Evolutionary conservation across 2,113 vertebrate species (phyloP), one percentile per base, ranked within the genome.

Genomic region (Dasyornis broadbenti): DNA sequence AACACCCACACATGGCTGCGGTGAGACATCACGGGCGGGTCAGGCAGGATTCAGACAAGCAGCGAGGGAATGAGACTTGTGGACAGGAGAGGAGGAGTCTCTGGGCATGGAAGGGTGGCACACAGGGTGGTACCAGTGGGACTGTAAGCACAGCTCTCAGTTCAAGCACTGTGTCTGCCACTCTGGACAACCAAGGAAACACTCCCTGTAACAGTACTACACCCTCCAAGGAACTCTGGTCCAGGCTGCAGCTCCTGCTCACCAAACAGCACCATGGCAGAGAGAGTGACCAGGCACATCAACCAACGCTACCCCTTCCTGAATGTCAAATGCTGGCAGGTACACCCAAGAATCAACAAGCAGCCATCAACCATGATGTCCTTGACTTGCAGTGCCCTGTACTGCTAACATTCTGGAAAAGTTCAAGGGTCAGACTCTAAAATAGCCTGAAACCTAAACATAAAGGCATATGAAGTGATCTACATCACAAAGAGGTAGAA

Each of bases 21-120:
- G 23, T 42, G 63, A 80, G 61, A n/a, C 8, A 5, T 0, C 44
- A 2, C 0, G 9, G 53, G 61, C 31, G 54, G 31, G 49, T 80
- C 59, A 33, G 70, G 11, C 59, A 49, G 65, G 39, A 31, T 33
- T 40, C 44, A 45, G 50, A 17, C 27, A 37, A 53, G 35, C 45
- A 61, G 42, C 3, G 23, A 50, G 30, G n/a, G 26, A 65, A 31
- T 15, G 53, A n/a, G 21, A 31, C 33, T 2, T 16, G n/a, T 17
- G 42, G 31, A 44, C 37, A 37, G 86, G 45, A 69, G 44, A 76
- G 54, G 40, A 83, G 56, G 20, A 39, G 54, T 3, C 21, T 49
- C 20, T 6, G 45, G 37, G 22, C 26, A 3, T 0, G 33, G 14
- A 13, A 68, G 33, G 15, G n/a, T 19, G 42, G 50, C 84, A 82